A percentile compares a stretch with the other conserved stretches of the same genome.
These are phyloP conservation scores for Dipodomys spectabilis DNA, from an alignment of 2,113 vertebrate species.

Conservation along the genomic window DNA sequence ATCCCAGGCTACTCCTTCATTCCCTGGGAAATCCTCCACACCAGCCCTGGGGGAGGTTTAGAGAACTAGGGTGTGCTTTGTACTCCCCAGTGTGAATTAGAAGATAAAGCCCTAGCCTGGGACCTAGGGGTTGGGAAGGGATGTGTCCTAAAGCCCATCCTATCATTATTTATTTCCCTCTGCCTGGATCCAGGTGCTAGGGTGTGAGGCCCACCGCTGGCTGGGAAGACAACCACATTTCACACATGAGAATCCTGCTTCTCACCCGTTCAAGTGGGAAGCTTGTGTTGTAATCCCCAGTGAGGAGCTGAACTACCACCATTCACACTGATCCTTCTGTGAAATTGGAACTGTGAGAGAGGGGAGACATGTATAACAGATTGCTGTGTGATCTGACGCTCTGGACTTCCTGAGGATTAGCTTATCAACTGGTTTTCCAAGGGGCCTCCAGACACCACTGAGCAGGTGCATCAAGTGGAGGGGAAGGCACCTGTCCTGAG, in stretches of 20 bases:
- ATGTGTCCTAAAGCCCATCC: accelerated
- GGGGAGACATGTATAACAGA: accelerated
- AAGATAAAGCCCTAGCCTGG: background rate
- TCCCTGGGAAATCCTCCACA: too few relatives aligned
- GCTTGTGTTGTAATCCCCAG: accelerated
- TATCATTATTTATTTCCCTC: accelerated
- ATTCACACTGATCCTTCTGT: accelerated
- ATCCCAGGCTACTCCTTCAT: background rate
- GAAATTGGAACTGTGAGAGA: background rate
- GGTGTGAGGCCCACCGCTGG: background rate
- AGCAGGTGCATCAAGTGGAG: background rate
- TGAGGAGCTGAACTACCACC: background rate
- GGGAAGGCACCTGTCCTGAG: background rate
- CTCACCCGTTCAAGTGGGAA: too few relatives aligned
- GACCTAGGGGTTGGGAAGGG: background rate
- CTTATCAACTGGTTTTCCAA: background rate
- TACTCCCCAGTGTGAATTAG: background rate
- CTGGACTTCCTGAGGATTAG: background rate
- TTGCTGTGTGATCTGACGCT: background rate
- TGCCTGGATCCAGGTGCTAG: background rate
- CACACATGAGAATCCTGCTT: too few relatives aligned
- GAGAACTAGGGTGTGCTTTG: background rate
- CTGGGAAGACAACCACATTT: background rate
- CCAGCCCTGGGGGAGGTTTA: background rate
- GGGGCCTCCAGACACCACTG: background rate